phyloP scores from a whole-genome alignment of 1,140 invertebrate species.

The Trachymyrmex septentrionalis region DNA sequence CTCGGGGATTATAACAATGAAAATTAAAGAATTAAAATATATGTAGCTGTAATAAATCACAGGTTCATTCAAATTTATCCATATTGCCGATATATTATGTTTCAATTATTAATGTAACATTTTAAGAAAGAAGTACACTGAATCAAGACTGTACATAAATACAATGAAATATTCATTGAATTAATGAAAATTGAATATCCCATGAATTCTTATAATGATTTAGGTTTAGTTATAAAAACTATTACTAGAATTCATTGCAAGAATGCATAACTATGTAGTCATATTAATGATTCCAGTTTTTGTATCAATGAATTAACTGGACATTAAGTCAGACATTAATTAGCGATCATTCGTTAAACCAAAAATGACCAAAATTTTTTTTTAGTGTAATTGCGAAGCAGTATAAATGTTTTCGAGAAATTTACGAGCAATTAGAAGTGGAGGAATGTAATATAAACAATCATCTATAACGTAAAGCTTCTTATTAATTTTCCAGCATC shows the following conservation, averaged over 20 bases:
- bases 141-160: too few species aligned
- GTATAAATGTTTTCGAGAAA: background rate
- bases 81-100: background rate
- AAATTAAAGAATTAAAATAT: background rate
- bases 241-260: too few species aligned
- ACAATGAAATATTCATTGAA: too few species aligned
- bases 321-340: too few species aligned
- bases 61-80: background rate
- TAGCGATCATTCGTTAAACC: too few species aligned
- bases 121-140: background rate
- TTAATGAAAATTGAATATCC: too few species aligned
- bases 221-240: too few species aligned
- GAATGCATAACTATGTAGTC: too few species aligned
- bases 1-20: background rate
- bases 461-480: conserved; percentile 9
- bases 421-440: conserved; percentile 22
- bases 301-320: too few species aligned
- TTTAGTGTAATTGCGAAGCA: background rate
- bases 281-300: too few species aligned
- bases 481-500: background rate
- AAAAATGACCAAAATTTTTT: too few species aligned
- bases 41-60: background rate
- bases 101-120: conserved; percentile 11
- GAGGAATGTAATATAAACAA: conserved; percentile 6
- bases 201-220: too few species aligned